These are phyloP conservation scores for Lottia gigantea DNA, from an alignment of 2,888 invertebrate species.

Conservation along the genomic window DNA sequence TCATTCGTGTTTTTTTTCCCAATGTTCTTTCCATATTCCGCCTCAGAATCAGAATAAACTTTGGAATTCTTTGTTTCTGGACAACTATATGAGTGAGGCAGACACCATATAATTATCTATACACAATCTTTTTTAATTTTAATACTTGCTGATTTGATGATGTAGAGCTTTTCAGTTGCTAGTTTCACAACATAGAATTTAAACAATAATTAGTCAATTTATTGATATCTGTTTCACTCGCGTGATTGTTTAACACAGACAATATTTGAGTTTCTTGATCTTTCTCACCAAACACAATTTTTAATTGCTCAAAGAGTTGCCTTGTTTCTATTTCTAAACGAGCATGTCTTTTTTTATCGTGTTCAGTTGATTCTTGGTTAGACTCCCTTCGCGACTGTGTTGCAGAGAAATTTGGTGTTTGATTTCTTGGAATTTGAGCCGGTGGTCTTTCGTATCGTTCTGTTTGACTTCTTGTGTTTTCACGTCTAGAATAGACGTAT, in stretches of 20 bases:
- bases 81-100: no score
- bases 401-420: not conserved
- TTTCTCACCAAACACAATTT: slow-evolving; percentile 44
- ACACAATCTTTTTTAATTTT: no score
- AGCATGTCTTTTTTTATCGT: not conserved
- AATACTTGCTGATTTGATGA: no score
- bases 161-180: no score
- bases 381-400: not conserved
- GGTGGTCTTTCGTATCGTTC: not conserved
- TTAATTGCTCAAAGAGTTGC: slow-evolving; percentile 37
- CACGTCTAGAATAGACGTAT: slow-evolving; percentile 5
- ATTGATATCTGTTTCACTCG: slow-evolving; percentile 47
- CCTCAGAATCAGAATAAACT: no score
- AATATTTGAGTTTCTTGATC: slow-evolving; percentile 39
- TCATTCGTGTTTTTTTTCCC: no score
- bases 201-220: slow-evolving; percentile 54
- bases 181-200: slow-evolving; percentile 30
- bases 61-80: no score
- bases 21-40: no score
- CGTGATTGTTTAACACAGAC: slow-evolving; percentile 48
- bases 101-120: no score
- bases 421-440: not conserved
- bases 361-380: slow-evolving; percentile 18
- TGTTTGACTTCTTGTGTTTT: slow-evolving; percentile 5
- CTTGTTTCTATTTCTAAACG: slow-evolving; percentile 38